These are phyloP conservation scores for Lutraria rhynchaena DNA, from an alignment of 1,140 invertebrate genomes.

Conservation along the genomic window DNA sequence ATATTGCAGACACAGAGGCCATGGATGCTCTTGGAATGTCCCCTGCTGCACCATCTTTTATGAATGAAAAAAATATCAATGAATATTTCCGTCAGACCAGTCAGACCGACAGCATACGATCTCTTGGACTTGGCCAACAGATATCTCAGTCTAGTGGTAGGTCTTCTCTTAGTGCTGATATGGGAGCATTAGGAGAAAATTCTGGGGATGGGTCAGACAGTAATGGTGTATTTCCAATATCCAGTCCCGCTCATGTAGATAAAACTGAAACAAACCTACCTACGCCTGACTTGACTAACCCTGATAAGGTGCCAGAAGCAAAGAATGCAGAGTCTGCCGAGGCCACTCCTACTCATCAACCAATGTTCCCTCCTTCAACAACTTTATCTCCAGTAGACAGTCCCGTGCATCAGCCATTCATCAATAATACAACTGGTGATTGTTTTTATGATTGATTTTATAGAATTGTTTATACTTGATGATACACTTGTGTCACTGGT, in stretches of 20 bases:
- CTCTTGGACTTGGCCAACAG: constrained; percentile 17
- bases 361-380: constrained; percentile 39
- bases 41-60: constrained; percentile 48
- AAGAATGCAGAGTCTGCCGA: not conserved
- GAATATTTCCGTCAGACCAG: constrained; percentile 55
- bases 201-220: constrained; percentile 26
- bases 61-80: constrained; percentile 43
- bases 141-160: constrained; percentile 37
- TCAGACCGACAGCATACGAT: not conserved
- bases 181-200: not conserved
- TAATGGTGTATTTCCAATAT: not conserved
- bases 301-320: not conserved
- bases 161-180: constrained; percentile 27
- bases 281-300: constrained; percentile 16
- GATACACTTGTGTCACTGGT: no score
- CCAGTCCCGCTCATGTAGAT: constrained; percentile 18
- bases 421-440: constrained; percentile 11
- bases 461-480: no score
- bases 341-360: constrained; percentile 72
- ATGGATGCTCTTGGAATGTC: constrained; percentile 64
- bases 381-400: constrained; percentile 52
- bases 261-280: constrained; percentile 21
- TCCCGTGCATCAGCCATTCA: constrained; percentile 41
- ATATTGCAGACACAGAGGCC: constrained; percentile 63
- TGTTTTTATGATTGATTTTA: no score